Percentiles rank a stretch among this genome's conserved stretches.
Evolutionary conservation across 2,888 invertebrate genomes (phyloP).

Genomic region (Acronicta leporina): DNA sequence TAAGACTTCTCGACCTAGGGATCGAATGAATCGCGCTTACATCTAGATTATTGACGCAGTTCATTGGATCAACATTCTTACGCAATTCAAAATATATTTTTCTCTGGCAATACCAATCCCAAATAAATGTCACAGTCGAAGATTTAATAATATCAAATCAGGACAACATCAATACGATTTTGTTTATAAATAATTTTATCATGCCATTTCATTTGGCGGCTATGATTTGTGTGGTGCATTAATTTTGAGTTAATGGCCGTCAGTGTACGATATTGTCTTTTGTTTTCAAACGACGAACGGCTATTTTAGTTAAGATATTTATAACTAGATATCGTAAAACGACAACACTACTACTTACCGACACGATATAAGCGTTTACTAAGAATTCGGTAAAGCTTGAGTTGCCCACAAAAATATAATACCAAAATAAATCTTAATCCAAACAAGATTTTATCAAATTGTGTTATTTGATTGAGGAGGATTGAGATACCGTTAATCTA

Average conservation of each 20-base stretch:
- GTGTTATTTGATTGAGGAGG: too few relatives aligned
- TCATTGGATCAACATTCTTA: background rate
- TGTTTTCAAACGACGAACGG: background rate
- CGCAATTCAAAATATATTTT: constrained; percentile 12
- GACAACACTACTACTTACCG: too few relatives aligned
- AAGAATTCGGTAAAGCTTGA: too few relatives aligned
- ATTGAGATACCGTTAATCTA: too few relatives aligned
- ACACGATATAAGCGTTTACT: too few relatives aligned
- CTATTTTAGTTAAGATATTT: constrained; percentile 15
- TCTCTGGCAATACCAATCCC: background rate
- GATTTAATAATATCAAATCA: constrained; percentile 19
- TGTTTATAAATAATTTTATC: constrained; percentile 21
- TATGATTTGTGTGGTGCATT: constrained; percentile 16
- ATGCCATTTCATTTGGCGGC: constrained; percentile 9
- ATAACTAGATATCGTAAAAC: constrained; percentile 20
- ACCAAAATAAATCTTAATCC: too few relatives aligned
- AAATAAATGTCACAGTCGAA: constrained; percentile 5
- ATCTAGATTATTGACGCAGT: too few relatives aligned
- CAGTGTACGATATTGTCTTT: constrained; percentile 7
- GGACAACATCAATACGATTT: constrained; percentile 7
- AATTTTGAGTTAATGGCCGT: constrained; percentile 16
- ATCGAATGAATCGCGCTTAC: too few relatives aligned
- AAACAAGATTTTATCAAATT: too few relatives aligned
- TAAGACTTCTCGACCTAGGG: too few relatives aligned
- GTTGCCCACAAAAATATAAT: too few relatives aligned